Conservation (phyloP, 2,888 invertebrate species). For the Macrostomum cliftonense region DNA sequence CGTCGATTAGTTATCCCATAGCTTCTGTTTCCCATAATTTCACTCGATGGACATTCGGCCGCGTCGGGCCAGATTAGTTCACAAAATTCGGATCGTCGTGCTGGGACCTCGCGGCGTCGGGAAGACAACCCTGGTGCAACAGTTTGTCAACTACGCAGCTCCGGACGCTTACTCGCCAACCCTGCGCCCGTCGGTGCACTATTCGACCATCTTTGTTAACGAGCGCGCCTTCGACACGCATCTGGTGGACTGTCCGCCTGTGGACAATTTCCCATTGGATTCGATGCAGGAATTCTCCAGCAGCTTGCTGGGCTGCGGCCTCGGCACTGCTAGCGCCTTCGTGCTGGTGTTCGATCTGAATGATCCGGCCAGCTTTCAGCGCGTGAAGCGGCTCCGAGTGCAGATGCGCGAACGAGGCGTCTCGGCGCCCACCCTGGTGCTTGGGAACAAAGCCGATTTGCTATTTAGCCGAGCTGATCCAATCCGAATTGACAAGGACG, state of each 20-base stretch:
- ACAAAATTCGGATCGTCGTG: constrained; percentile 62
- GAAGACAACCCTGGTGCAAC: constrained; percentile 67
- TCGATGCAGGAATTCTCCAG: constrained; percentile 76
- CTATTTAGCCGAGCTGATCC: too few species aligned
- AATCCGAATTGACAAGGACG: too few species aligned
- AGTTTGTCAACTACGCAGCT: constrained; percentile 70
- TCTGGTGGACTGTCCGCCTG: constrained; percentile 55
- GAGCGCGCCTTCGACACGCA: constrained; percentile 56
- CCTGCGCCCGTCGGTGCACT: constrained; percentile 55
- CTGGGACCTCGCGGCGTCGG: constrained; percentile 76
- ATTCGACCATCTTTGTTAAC: constrained; percentile 63
- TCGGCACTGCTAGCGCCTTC: constrained; percentile 51
- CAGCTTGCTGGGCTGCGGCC: constrained; percentile 39
- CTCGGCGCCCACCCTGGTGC: constrained; percentile 62
- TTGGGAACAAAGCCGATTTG: constrained; percentile 76
- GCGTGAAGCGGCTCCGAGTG: constrained; percentile 67
- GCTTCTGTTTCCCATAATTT: too few species aligned
- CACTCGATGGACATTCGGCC: too few species aligned
- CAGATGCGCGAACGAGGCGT: constrained; percentile 61
- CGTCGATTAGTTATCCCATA: too few species aligned
- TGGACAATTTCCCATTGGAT: constrained; percentile 71
- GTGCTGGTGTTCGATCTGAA: constrained; percentile 79
- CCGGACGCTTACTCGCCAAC: constrained; percentile 58
- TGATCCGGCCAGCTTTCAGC: constrained; percentile 64
- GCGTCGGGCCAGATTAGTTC: constrained; percentile 35